A percentile compares a stretch with the other conserved stretches of the same genome.
Evolutionary conservation across 1,140 invertebrate genomes (phyloP).

Genomic region (Holcopasites calliopsidis): DNA sequence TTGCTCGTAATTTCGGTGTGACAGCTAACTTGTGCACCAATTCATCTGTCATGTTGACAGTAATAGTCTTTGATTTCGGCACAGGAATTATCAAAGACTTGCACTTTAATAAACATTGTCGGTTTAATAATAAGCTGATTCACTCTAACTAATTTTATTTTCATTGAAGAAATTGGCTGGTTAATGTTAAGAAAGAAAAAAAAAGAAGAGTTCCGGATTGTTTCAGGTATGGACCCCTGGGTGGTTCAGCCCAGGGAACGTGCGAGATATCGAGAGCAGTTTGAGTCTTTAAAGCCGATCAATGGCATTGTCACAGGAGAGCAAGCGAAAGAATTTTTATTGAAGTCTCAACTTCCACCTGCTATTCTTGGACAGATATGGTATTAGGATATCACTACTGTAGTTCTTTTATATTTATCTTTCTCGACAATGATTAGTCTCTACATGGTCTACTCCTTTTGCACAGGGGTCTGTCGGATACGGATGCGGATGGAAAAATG

Average conservation of each 20-base stretch:
- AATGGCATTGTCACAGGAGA: conserved; percentile 95
- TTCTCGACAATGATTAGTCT: background rate
- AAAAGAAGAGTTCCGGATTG: background rate
- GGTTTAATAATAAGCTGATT: background rate
- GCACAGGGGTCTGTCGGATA: conserved; percentile 93
- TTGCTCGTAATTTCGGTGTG: background rate
- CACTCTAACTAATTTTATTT: background rate
- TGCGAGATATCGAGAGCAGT: conserved; percentile 94
- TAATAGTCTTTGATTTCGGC: background rate
- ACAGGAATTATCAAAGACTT: background rate
- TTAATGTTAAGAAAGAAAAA: conserved; percentile 7
- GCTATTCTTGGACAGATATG: conserved; percentile 95
- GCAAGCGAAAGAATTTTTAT: conserved; percentile 96
- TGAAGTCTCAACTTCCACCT: conserved; percentile 95
- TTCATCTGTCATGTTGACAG: conserved; percentile 42
- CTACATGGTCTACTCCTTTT: background rate
- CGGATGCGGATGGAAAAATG: conserved; percentile 98
- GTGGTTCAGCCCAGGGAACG: conserved; percentile 92
- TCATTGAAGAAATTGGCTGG: background rate
- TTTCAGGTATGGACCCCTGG: conserved; percentile 88
- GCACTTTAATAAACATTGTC: background rate
- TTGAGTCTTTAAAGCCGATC: conserved; percentile 90
- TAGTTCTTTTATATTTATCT: conserved; percentile 22
- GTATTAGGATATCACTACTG: conserved; percentile 80
- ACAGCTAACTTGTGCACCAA: background rate